Percentiles rank a stretch among this genome's conserved stretches.
Conservation (phyloP, 92 coral and sea anemone species). For the Muricea muricata region DNA sequence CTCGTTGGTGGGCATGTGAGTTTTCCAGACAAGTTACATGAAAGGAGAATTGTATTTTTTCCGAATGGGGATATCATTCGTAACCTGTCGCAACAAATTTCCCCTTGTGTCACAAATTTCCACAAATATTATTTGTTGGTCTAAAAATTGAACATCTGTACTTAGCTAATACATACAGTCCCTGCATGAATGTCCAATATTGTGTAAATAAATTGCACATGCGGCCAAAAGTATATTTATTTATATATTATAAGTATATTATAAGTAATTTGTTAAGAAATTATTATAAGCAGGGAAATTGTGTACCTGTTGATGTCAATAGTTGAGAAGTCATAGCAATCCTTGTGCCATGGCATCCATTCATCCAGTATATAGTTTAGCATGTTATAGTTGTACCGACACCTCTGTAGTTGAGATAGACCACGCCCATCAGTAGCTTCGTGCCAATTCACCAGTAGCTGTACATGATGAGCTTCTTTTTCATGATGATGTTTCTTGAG, state of each 20-base stretch:
- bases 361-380: slow-evolving; percentile 22
- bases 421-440: slow-evolving; percentile 75
- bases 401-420: slow-evolving; percentile 32
- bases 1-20: slow-evolving; percentile 40
- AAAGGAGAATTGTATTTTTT: slow-evolving; percentile 19
- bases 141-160: no score
- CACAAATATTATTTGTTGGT: slow-evolving; percentile 6
- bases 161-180: no score
- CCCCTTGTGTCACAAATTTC: slow-evolving; percentile 17
- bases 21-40: slow-evolving; percentile 9
- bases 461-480: slow-evolving; percentile 60
- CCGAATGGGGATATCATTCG: not conserved
- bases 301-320: slow-evolving; percentile 50
- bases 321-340: slow-evolving; percentile 26
- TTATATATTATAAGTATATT: no score
- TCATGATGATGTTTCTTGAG: slow-evolving; percentile 49
- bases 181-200: no score
- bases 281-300: no score
- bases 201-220: no score
- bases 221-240: no score
- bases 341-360: slow-evolving; percentile 53
- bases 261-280: no score
- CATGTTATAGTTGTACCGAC: slow-evolving; percentile 27
- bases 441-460: slow-evolving; percentile 66
- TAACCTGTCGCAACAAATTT: not conserved